These are phyloP conservation scores for Epinephelus fuscoguttatus DNA, from an alignment of 2,113 vertebrate species.

Conservation along the genomic window DNA sequence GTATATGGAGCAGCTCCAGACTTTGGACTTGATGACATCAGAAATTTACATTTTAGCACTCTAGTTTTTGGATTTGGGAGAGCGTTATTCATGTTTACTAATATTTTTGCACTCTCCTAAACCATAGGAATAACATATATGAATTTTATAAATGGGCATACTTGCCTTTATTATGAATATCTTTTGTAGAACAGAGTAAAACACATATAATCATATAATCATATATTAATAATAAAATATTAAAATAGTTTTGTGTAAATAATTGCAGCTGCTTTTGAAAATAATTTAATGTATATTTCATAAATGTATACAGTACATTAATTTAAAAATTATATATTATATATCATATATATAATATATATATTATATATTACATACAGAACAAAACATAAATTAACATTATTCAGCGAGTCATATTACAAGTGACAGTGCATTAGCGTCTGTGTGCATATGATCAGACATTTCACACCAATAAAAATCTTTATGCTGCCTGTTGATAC, in stretches of 20 bases:
- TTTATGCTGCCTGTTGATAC: not conserved
- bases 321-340: no score
- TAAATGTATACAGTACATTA: conserved; percentile 1
- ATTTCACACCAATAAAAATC: not conserved
- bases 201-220: not conserved
- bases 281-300: conserved; percentile 4
- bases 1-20: no score
- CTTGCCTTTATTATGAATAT: not conserved
- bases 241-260: not conserved
- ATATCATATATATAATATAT: no score
- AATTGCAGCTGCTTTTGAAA: not conserved
- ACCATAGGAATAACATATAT: no score
- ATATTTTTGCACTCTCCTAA: no score
- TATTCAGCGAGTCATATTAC: not conserved
- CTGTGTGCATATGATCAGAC: not conserved
- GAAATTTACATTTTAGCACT: no score
- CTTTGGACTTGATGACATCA: no score
- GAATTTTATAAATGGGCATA: no score
- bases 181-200: not conserved
- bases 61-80: no score
- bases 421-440: not conserved
- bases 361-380: not conserved
- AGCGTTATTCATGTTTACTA: no score
- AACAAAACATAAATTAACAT: conserved; percentile 15
- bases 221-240: not conserved